Evolutionary conservation across 2,113 vertebrate genomes (phyloP), one percentile per base, ranked within the genome.

Genomic region (Lepus americanus): DNA sequence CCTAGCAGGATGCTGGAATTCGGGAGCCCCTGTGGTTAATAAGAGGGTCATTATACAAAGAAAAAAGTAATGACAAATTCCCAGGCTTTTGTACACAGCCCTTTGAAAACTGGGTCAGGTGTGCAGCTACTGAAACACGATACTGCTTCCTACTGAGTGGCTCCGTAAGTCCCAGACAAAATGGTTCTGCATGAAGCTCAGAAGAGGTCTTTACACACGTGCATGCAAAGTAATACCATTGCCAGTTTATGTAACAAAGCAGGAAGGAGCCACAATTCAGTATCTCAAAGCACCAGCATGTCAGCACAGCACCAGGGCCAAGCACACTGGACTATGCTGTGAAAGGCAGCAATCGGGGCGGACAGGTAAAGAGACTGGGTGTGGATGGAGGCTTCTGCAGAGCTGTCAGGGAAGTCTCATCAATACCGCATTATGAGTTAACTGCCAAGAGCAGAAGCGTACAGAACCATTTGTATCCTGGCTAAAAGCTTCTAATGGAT

Each of bases 51-150:
- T 63, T 20, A 93, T 39, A 85, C 9, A 89, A 95, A 97, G 89
- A 39, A 36, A 97, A 96, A 93, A 78, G 27, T 63, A 91, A 96
- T 95, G 76, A 96, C 61, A 95, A 96, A 90, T 95, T 44, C 12
- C n/a, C 44, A 49, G 20, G 59, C 61, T 92, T 91, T 72, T 44
- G 63, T 89, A 59, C 10, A 80, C 0, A 76, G 36, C 7, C 33
- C 20, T 39, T 85, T 19, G 72, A 92, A 90, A 87, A 78, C 29
- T 69, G 36, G 36, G 67, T 29, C 25, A 95, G 83, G 27, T 27
- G 3, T 31, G 19, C 20, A 94, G 39, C 22, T 51, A 53, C 25
- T 90, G 5, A 84, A 83, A n/a, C 14, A 84, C 13, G 49, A 73
- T 25, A 49, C 70, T 66, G 55, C 25, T 86, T 92, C 83, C 64